These are phyloP conservation scores for cat (Felis catus) DNA, from an alignment of 2,113 vertebrate genomes.

Conservation along the genomic window F.catus_Fca126_mat1.0 CM031421.1:36365001-36365500, in stretches of 20 bases:
- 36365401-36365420: background rate
- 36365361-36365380: background rate
- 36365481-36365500: background rate
- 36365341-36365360: background rate
- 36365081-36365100: background rate
- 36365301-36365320: background rate
- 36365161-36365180: background rate
- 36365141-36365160: background rate
- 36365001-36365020: background rate
- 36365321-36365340: background rate
- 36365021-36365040: background rate
- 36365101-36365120: background rate
- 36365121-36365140: background rate
- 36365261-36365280: background rate
- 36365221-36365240: background rate
- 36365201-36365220: background rate
- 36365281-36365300: background rate
- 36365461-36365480: background rate
- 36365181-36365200: background rate
- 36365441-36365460: background rate
- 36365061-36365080: background rate
- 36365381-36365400: background rate
- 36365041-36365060: background rate
- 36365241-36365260: background rate
- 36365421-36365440: background rate